phyloP scores from a whole-genome alignment of 2,888 invertebrate genomes.

The Lydus trimaculatus region DNA sequence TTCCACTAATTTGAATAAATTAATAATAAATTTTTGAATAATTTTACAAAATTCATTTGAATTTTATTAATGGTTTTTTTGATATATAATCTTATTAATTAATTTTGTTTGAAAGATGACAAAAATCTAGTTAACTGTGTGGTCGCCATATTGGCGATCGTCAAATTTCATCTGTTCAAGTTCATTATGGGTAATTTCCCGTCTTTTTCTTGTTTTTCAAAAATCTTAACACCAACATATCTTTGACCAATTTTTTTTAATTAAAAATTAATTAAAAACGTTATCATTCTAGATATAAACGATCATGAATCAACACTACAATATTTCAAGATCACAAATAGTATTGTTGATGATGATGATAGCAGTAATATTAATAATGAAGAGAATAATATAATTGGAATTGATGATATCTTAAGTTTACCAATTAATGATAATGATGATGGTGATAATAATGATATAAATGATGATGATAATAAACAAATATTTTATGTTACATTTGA shows the following conservation, averaged over 20 bases:
- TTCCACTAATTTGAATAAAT: neutral
- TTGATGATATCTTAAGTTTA: constrained; percentile 31
- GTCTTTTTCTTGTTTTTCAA: constrained; percentile 39
- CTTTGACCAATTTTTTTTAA: neutral
- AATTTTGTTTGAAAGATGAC: neutral
- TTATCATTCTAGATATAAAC: constrained; percentile 16
- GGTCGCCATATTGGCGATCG: neutral
- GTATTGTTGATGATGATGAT: constrained; percentile 40
- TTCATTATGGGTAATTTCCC: constrained; percentile 57
- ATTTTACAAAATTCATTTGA: no score
- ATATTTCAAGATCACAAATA: constrained; percentile 30
- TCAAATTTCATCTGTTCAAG: constrained; percentile 11
- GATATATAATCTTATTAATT: neutral
- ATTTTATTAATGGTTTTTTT: no score
- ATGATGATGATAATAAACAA: constrained; percentile 20
- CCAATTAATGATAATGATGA: constrained; percentile 17
- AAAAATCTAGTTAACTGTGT: neutral
- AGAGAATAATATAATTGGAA: constrained; percentile 27
- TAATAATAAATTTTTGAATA: neutral
- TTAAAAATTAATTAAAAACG: neutral
- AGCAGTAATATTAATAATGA: constrained; percentile 46
- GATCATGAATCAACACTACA: constrained; percentile 37
- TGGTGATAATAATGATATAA: constrained; percentile 13
- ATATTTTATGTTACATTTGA: constrained; percentile 30
- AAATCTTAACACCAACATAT: neutral